Evolutionary conservation across 2,113 vertebrate genomes (phyloP), one percentile per base, ranked within the genome.

Genomic region (Nansenia antarctica): DNA sequence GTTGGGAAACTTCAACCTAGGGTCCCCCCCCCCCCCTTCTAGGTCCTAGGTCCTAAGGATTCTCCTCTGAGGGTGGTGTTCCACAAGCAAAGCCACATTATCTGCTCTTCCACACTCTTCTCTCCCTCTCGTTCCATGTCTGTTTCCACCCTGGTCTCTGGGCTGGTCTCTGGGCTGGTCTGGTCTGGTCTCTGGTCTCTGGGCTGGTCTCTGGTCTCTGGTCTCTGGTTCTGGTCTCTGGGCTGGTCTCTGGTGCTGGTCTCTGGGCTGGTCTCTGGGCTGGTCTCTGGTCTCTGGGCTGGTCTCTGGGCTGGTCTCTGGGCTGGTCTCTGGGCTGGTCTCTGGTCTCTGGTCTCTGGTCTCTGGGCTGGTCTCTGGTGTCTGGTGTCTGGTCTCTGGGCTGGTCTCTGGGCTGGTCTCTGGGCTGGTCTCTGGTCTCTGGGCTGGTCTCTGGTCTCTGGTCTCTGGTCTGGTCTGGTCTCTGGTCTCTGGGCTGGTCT

Each of bases 111-210:
- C 11, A 47, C 15, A 30, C 62, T 63, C 18, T 20, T 63, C 26
- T 59, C 29, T 59, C 24, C 8, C 30, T 73, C 29, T 80, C 67
- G 78, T 22, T 54, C 39, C 70, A 62, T 64, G 42, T 30, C 74
- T 62, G 8, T 54, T 68, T n/a, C 20, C 29, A 5, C 24, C 34
- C 47, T 31, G 69, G 0, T 57, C 26, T 35, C 42, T 32, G 15
- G 79, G 68, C 70, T 60, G 69, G 0, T 57, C 26, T 35, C 42
- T 32, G 15, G 79, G 68, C 70, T 60, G n/a, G n/a, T n/a, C n/a
- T n/a, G n/a, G n/a, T n/a, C n/a, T n/a, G n/a, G n/a, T n/a, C 24
- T 26, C 47, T 31, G 69, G 0, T 57, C 26, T 35, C 42, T 32
- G 15, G 79, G 68, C 47, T 31, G 69, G 0, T 57, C 26, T 35